phyloP scores from a whole-genome alignment of 2,113 vertebrate genomes.

The Meriones unguiculatus region DNA sequence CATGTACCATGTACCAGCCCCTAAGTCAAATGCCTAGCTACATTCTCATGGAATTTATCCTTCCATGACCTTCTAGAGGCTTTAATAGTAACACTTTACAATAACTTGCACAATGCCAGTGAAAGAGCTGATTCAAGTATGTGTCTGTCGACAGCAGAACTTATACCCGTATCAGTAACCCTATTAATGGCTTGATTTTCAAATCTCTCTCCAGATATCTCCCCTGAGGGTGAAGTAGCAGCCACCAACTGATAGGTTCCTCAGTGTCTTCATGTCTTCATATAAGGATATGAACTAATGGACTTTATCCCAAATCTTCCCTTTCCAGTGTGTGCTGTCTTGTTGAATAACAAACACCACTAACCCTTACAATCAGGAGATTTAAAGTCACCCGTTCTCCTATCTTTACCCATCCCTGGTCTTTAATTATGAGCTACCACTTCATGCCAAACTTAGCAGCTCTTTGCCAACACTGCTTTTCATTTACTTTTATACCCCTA shows the following conservation, averaged over 20 bases:
- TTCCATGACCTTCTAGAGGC: background rate
- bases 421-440: background rate
- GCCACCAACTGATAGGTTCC: background rate
- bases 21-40: background rate
- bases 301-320: background rate
- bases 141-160: background rate
- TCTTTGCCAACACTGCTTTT: background rate
- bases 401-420: background rate
- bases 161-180: background rate
- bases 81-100: background rate
- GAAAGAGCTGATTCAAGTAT: background rate
- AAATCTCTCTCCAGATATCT: background rate
- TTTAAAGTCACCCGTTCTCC: background rate
- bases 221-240: background rate
- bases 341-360: background rate
- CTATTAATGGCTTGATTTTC: background rate
- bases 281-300: background rate
- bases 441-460: background rate
- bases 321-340: background rate
- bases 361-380: background rate
- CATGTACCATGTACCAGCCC: background rate
- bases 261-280: background rate
- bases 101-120: background rate
- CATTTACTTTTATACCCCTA: background rate
- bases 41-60: constrained; percentile 25